Base-by-base conservation (phyloP, 2,888 invertebrate genomes). In the Venusia cambrica region DNA sequence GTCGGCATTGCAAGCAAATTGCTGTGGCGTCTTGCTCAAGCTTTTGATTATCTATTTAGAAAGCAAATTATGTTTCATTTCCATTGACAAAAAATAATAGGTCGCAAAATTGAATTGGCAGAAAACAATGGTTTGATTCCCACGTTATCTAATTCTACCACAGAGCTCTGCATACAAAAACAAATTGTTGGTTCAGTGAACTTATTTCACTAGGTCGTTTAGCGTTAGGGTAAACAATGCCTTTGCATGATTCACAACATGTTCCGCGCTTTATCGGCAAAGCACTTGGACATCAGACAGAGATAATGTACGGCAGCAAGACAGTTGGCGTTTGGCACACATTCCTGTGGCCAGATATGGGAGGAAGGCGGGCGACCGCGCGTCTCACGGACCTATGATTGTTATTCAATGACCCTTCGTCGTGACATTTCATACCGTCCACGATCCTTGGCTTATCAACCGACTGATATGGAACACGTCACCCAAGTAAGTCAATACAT, bases 321-420 rank as follows among this genome's bases (percentile, higher is more conserved):
- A 50, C 73, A 73, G 72, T 72, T 72, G 70, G 69, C 73, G 72
- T 71, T 74, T 75, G 81, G 75, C 79, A 81, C 59, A 83, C 79
- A 85, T 84, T 74, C 79, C 65, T 56, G 57, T 46, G 52, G 57
- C 83, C 78, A 57, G 67, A 85, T 85, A 85, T 76, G 85, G 85
- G 31, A 52, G 57, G 60, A 54, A 63, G 64, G 67, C 71, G 57
- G 68, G 62, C 65, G 62, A 63, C 64, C 60, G 57, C 56, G 46
- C 55, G 72, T 71, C 74, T 74, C 76, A 71, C 70, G 72, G 66
- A 62, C 68, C 72, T 61, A 50, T 51, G 49, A 53, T 64, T n/a
- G 70, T 65, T 67, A 59, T 60, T 59, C 61, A 58, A 62, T 68
- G 76, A 75, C 73, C 77, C 73, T 57, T 54, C 53, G 59, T 52